A percentile compares a stretch with the other conserved stretches of the same genome.
Evolutionary conservation across 2,113 vertebrate species (phyloP).

Genomic region (Triplophysa siluroides): DNA sequence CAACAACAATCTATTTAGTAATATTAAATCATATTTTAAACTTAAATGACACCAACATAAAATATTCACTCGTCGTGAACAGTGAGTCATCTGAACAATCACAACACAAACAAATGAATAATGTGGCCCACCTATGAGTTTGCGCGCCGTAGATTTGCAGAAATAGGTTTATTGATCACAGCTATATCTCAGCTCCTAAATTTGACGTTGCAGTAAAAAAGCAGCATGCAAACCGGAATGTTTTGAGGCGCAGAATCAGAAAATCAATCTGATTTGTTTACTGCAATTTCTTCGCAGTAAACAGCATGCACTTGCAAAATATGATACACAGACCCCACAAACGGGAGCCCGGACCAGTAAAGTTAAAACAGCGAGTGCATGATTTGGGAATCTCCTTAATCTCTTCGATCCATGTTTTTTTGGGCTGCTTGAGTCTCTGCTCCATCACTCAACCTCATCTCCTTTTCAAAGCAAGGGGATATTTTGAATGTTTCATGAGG

Average conservation of each 20-base stretch:
- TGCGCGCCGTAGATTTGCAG: background rate
- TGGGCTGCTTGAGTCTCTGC: background rate
- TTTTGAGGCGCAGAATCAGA: slow-evolving; percentile 7
- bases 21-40: too few relatives aligned
- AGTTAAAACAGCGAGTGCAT: background rate
- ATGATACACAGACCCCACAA: background rate
- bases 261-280: background rate
- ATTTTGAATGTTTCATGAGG: slow-evolving; percentile 46
- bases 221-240: background rate
- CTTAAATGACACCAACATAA: background rate
- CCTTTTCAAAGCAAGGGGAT: slow-evolving; percentile 22
- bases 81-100: background rate
- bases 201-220: background rate
- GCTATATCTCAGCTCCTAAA: background rate
- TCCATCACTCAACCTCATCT: slow-evolving; percentile 14
- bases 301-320: background rate
- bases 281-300: background rate
- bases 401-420: background rate
- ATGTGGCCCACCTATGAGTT: background rate
- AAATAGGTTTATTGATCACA: slow-evolving; percentile 23
- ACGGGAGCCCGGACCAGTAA: slow-evolving; percentile 1
- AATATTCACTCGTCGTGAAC: background rate
- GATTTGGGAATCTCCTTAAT: background rate
- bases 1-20: too few relatives aligned
- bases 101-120: background rate